Percentiles rank a stretch among this genome's conserved stretches.
Conservation (phyloP, 2,888 invertebrate genomes). For the Galerucella calmariensis region DNA sequence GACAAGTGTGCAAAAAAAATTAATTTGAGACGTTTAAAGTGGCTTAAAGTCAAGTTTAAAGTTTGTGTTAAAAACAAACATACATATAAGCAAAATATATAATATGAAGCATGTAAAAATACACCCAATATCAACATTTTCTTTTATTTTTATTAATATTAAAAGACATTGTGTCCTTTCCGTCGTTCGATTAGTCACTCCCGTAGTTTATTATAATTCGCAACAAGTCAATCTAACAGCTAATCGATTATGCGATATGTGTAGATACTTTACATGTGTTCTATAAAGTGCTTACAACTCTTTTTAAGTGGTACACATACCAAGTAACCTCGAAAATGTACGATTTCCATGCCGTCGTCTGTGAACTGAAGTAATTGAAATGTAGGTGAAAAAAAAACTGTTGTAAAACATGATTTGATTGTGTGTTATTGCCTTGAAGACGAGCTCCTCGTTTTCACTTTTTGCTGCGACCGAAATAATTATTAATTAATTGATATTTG, state of each 20-base stretch:
- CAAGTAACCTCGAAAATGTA: constrained; percentile 52
- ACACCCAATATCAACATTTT: no score
- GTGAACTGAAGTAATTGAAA: constrained; percentile 44
- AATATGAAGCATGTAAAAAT: no score
- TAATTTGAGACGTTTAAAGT: no score
- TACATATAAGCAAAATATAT: no score
- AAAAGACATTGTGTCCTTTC: neutral
- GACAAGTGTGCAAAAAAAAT: no score
- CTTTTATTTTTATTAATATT: neutral
- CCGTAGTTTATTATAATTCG: constrained; percentile 50
- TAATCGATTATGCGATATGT: constrained; percentile 53
- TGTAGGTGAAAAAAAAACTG: constrained; percentile 26
- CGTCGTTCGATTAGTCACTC: constrained; percentile 9
- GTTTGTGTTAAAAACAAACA: no score
- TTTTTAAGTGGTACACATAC: constrained; percentile 54
- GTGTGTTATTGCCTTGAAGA: constrained; percentile 13
- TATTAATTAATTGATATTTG: constrained; percentile 5
- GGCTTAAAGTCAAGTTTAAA: no score
- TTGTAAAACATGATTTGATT: constrained; percentile 23
- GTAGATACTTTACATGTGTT: constrained; percentile 52
- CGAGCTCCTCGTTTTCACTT: constrained; percentile 10
- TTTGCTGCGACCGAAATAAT: constrained; percentile 3
- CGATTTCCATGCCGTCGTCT: constrained; percentile 40
- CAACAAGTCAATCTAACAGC: constrained; percentile 46
- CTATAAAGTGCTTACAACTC: constrained; percentile 52